Conservation (phyloP, 2,797 vertebrate genomes). For the Lepidocolaptes lacrymiger region DNA sequence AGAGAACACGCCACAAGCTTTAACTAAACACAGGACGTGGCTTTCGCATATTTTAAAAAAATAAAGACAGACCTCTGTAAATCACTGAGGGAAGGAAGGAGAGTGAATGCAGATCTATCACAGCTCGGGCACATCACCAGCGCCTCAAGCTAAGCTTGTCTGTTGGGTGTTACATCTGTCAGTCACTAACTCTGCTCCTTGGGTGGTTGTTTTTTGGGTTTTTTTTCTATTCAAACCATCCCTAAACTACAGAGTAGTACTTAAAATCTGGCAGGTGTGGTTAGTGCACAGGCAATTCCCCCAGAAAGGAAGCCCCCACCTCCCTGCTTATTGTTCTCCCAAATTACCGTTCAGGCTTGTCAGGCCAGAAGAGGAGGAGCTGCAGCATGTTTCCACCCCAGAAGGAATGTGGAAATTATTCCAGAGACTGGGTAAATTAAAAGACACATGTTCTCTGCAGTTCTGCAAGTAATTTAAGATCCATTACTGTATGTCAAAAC, state of each 20-base stretch:
- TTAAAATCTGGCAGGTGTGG: neutral
- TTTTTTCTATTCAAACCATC: neutral
- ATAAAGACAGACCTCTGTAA: neutral
- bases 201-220: neutral
- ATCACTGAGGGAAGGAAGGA: neutral
- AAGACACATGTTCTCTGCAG: neutral
- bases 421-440: constrained; percentile 33
- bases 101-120: neutral
- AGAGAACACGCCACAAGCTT: neutral
- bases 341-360: constrained; percentile 3
- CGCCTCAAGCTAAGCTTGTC: neutral
- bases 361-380: constrained; percentile 50
- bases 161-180: neutral
- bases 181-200: neutral
- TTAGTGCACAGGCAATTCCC: neutral
- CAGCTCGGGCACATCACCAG: neutral
- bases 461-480: neutral
- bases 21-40: neutral
- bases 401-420: constrained; percentile 65
- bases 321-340: constrained; percentile 55
- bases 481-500: neutral
- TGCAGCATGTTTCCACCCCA: constrained; percentile 16
- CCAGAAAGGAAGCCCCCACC: constrained; percentile 57
- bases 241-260: neutral
- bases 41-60: neutral